These are phyloP conservation scores for Yponomeuta malinellus DNA, from an alignment of 2,888 invertebrate species.

Conservation along the genomic window DNA sequence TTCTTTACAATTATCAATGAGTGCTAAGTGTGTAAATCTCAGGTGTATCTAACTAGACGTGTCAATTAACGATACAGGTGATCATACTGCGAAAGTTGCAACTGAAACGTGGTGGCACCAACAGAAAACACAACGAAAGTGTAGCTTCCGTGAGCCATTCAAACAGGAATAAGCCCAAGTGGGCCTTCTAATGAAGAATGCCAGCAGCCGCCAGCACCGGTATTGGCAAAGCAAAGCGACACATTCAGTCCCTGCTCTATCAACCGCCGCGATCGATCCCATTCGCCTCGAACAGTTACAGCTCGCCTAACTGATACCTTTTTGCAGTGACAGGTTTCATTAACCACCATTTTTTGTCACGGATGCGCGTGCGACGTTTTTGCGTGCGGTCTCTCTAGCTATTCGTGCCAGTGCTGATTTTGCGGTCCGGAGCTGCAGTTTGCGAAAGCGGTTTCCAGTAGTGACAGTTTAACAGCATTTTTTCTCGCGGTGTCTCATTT, in stretches of 20 bases:
- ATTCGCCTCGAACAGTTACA: conserved; percentile 43
- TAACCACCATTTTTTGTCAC: conserved; percentile 16
- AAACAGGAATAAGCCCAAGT: no score
- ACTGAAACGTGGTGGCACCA: no score
- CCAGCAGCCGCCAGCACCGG: conserved; percentile 5
- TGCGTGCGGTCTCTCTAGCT: conserved; percentile 23
- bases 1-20: no score
- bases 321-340: conserved; percentile 1
- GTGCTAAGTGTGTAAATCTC: no score
- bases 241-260: conserved; percentile 4
- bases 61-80: no score
- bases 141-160: no score
- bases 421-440: conserved; percentile 32
- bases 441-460: conserved; percentile 15
- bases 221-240: background rate
- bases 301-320: conserved; percentile 24
- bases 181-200: background rate
- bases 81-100: no score
- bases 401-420: conserved; percentile 33
- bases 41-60: no score
- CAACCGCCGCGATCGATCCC: conserved; percentile 40
- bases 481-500: background rate
- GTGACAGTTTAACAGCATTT: conserved; percentile 1
- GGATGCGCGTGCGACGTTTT: conserved; percentile 23
- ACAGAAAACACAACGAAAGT: no score